Percentiles rank a stretch among this genome's conserved stretches.
Conservation (phyloP, 2,888 invertebrate genomes). For the Schrankia costaestrigalis region DNA sequence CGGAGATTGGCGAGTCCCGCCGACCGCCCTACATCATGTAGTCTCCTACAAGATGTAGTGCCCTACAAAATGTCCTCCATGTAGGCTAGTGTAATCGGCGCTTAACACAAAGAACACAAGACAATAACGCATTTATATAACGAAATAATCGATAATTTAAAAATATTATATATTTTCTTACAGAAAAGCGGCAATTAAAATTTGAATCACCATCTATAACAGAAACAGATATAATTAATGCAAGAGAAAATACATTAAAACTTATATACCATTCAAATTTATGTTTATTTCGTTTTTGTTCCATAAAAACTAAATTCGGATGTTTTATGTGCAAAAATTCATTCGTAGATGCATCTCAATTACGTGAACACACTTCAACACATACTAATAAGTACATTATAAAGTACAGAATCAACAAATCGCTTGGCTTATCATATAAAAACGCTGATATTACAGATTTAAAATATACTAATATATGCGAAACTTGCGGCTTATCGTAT, state of each 20-base stretch:
- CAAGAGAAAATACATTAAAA: conserved; percentile 44
- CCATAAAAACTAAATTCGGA: conserved; percentile 43
- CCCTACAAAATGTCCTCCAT: no score
- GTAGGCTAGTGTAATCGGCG: no score
- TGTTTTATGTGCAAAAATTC: conserved; percentile 45
- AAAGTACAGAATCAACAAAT: conserved; percentile 27
- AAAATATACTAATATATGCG: conserved; percentile 49
- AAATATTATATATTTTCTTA: conserved; percentile 8
- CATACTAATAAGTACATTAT: conserved; percentile 34
- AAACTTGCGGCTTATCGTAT: conserved; percentile 44
- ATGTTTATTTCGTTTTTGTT: conserved; percentile 51
- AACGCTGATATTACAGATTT: conserved; percentile 52
- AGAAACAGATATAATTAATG: conserved; percentile 6
- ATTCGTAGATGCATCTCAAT: conserved; percentile 36
- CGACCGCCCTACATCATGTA: no score
- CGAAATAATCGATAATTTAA: not conserved
- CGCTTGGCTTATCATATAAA: conserved; percentile 39
- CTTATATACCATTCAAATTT: conserved; percentile 52
- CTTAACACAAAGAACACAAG: no score
- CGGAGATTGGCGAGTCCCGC: no score
- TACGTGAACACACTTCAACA: conserved; percentile 37
- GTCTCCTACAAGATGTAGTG: no score
- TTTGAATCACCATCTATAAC: conserved; percentile 4
- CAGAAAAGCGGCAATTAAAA: not conserved
- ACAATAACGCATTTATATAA: no score